Evolutionary conservation across 2,797 vertebrate genomes (phyloP), one percentile per base, ranked within the genome.

Genomic region (Rousettus madagascariensis): DNA sequence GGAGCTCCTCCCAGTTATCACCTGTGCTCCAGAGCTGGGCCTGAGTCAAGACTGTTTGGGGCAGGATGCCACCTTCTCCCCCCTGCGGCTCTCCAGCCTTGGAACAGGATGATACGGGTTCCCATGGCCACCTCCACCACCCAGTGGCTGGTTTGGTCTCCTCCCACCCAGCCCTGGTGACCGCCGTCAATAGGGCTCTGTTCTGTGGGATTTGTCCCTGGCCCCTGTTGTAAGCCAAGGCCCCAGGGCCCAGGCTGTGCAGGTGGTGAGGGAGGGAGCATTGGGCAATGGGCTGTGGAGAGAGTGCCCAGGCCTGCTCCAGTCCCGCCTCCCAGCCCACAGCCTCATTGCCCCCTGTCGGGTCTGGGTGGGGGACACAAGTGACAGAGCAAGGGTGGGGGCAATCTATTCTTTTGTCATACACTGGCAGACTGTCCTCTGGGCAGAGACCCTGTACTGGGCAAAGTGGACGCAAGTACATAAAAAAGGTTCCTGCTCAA

Each of bases 201-300:
- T 97, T 97, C 77, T 66, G 22, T 55, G 61, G 65, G 51, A 46
- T 90, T 95, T 68, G 57, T 86, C 94, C 96, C 92, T 72, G 66
- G 72, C 30, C 69, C 97, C 91, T 92, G 75, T 91, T 28, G 87
- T 75, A 97, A 97, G 96, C 94, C 87, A 93, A 97, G 38, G 94
- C 96, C 82, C 66, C 51, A 15, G 87, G 95, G 94, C 96, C 82
- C 36, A 0, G 53, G 74, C 95, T 79, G 59, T 82, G 83, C 55
- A 86, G 92, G 87, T 90, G 94, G 91, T 77, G 41, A 88, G 41
- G 43, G 82, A 84, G 33, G 49, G 8, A 19, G 4, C 11, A 0
- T 96, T 96, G 77, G 82, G 97, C 92, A 97, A 97, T 0, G 55
- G 74, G 43, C 38, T 55, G 46, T 53, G 28, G 41, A 90, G 72